Evolutionary conservation across 2,888 invertebrate species (phyloP).

Genomic region (Apamea sordens): DNA sequence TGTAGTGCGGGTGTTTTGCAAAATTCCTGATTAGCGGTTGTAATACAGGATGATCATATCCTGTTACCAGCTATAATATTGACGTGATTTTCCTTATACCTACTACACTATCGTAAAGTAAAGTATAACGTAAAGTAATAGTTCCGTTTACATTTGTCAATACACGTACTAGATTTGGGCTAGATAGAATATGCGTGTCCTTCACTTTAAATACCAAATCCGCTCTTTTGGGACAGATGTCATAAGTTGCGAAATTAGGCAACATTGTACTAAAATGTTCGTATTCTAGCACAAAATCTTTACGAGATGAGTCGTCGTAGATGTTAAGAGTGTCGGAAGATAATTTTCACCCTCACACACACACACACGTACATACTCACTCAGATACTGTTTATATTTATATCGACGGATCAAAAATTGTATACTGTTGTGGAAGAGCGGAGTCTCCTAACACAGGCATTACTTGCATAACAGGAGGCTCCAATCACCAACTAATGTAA

Average conservation of each 20-base stretch:
- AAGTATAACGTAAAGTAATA: not conserved
- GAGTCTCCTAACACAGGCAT: too few relatives aligned
- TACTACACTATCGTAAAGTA: not conserved
- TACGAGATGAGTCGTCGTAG: conserved; percentile 5
- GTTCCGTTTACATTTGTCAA: not conserved
- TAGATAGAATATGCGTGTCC: conserved; percentile 29
- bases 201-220: conserved; percentile 35
- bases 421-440: too few relatives aligned
- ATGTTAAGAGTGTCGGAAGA: conserved; percentile 11
- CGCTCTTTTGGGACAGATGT: conserved; percentile 23
- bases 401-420: too few relatives aligned
- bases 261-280: conserved; percentile 10
- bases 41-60: conserved; percentile 43
- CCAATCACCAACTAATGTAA: too few relatives aligned
- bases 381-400: too few relatives aligned
- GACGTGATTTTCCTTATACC: conserved; percentile 17
- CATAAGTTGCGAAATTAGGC: conserved; percentile 28
- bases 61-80: conserved; percentile 27
- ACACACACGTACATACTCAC: too few relatives aligned
- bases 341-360: too few relatives aligned
- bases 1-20: conserved; percentile 9
- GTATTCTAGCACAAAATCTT: conserved; percentile 21
- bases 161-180: not conserved
- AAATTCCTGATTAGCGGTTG: conserved; percentile 27
- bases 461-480: too few relatives aligned